Percentiles rank a stretch among this genome's conserved stretches.
phyloP scores from a whole-genome alignment of 2,797 vertebrate genomes.

The Myotis findleyi region DNA sequence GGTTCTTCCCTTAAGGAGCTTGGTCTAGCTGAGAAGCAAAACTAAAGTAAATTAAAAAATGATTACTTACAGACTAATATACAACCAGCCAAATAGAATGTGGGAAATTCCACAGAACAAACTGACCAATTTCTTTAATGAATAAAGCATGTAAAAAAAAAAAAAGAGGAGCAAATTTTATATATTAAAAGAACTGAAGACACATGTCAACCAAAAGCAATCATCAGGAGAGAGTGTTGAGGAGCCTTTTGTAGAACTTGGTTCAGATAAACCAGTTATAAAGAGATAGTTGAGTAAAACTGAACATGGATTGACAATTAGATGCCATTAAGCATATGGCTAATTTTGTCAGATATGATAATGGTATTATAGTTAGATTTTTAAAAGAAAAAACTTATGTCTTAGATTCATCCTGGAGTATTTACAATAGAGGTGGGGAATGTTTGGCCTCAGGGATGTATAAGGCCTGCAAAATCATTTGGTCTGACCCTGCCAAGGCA shows the following conservation, averaged over 20 bases:
- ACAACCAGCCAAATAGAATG: background rate
- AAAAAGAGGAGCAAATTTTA: background rate
- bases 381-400: background rate
- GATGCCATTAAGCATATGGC: conserved; percentile 1
- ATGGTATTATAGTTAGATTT: conserved; percentile 32
- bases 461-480: too few relatives aligned
- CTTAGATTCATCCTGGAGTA: background rate
- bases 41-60: background rate
- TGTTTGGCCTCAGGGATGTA: too few relatives aligned
- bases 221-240: background rate
- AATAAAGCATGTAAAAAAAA: conserved; percentile 47
- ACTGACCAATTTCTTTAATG: conserved; percentile 35
- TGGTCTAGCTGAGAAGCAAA: conserved; percentile 31
- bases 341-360: background rate
- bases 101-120: background rate
- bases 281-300: conserved; percentile 12
- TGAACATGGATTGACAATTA: background rate
- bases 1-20: conserved; percentile 20
- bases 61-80: background rate
- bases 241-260: conserved; percentile 13
- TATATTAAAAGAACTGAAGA: background rate
- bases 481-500: too few relatives aligned
- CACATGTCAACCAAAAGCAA: background rate
- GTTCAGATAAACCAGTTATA: background rate
- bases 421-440: background rate